phyloP scores from a whole-genome alignment of 1,140 invertebrate species.

The Neodiprion virginianus region DNA sequence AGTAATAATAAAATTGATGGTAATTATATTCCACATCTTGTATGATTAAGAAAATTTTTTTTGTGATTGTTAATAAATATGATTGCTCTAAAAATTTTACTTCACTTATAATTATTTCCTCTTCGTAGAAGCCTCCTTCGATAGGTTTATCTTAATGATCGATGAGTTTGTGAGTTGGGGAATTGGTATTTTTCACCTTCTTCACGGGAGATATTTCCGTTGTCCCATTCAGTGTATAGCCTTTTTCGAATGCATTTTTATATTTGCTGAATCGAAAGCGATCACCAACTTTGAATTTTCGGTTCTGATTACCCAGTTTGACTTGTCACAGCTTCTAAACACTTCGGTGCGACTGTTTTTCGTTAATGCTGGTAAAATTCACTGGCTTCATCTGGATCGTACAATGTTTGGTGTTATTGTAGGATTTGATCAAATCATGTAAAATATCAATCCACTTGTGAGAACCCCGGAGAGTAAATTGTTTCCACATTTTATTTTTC shows the following conservation, averaged over 20 bases:
- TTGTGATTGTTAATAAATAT: too few relatives aligned
- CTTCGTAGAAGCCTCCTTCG: too few relatives aligned
- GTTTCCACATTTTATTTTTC: too few relatives aligned
- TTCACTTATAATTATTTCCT: too few relatives aligned
- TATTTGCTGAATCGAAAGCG: neutral
- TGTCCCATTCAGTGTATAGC: neutral
- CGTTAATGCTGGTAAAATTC: slow-evolving; percentile 41
- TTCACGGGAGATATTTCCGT: neutral
- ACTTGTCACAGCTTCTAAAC: too few relatives aligned
- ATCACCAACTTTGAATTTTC: neutral
- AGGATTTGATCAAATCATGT: slow-evolving; percentile 48
- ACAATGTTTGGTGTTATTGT: slow-evolving; percentile 39
- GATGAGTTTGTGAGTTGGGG: too few relatives aligned
- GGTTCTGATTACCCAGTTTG: neutral
- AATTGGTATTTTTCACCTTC: slow-evolving; percentile 5
- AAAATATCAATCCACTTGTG: slow-evolving; percentile 22
- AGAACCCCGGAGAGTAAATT: too few relatives aligned
- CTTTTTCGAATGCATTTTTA: slow-evolving; percentile 10
- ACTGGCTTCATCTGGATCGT: slow-evolving; percentile 52
- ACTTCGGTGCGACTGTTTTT: neutral
- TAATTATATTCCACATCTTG: too few relatives aligned
- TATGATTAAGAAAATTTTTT: too few relatives aligned
- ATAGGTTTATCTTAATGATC: too few relatives aligned
- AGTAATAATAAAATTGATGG: too few relatives aligned
- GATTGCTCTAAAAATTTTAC: too few relatives aligned